phyloP scores from a whole-genome alignment of 2,113 vertebrate genomes.

The Formicarius rufipectus region DNA sequence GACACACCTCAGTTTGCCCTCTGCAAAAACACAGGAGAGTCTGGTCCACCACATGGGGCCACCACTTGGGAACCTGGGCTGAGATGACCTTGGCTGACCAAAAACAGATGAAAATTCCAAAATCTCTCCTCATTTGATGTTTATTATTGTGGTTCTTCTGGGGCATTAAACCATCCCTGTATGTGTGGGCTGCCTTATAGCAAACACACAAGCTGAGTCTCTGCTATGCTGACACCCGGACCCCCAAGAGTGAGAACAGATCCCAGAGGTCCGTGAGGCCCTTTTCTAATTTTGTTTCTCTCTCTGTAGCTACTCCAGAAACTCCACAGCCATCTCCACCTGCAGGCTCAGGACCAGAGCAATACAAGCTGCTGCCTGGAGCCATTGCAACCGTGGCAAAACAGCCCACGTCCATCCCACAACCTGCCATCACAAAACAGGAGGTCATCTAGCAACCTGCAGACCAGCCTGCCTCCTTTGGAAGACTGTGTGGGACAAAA shows the following conservation, averaged over 20 bases:
- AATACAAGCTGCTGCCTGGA: conserved; percentile 93
- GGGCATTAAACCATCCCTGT: background rate
- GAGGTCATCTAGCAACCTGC: conserved; percentile 87
- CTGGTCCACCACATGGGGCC: background rate
- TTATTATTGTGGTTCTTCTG: background rate
- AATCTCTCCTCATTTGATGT: background rate
- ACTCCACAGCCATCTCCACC: conserved; percentile 96
- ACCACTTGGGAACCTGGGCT: background rate
- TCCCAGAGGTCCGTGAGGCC: background rate
- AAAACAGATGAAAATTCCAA: background rate
- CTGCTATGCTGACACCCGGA: background rate
- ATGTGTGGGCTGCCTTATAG: background rate
- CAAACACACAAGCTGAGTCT: background rate
- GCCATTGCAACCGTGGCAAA: conserved; percentile 90
- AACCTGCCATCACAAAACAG: conserved; percentile 93
- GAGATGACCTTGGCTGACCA: background rate
- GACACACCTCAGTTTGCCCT: background rate
- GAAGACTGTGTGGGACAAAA: background rate
- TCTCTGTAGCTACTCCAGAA: conserved; percentile 91
- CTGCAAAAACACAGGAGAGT: background rate
- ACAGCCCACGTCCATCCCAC: conserved; percentile 88
- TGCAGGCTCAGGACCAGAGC: conserved; percentile 88
- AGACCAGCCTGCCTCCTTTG: background rate
- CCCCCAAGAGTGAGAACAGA: background rate
- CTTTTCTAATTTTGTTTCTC: conserved; percentile 37